Percentiles rank a stretch among this genome's conserved stretches.
phyloP scores from a whole-genome alignment of 2,888 invertebrate species.

The Ichneumon xanthorius region DNA sequence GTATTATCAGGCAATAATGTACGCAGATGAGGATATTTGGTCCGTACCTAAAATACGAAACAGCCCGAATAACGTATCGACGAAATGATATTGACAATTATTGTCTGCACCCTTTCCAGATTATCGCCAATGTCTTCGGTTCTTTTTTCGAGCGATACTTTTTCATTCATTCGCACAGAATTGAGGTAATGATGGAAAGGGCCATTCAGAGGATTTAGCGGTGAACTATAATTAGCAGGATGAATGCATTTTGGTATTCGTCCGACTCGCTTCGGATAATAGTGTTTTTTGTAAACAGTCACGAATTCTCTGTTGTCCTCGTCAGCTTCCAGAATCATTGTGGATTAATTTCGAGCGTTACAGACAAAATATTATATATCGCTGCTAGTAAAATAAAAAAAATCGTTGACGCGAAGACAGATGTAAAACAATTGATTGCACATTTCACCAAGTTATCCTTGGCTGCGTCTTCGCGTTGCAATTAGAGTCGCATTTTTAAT shows the following conservation, averaged over 20 bases:
- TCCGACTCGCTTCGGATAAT: slow-evolving; percentile 50
- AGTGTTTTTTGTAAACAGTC: slow-evolving; percentile 75
- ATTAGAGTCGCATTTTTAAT: slow-evolving; percentile 61
- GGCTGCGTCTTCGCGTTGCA: slow-evolving; percentile 34
- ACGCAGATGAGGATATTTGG: slow-evolving; percentile 69
- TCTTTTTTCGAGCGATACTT: slow-evolving; percentile 64
- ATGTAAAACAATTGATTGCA: background rate
- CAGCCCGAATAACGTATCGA: background rate
- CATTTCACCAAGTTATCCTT: background rate
- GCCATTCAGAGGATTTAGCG: slow-evolving; percentile 73
- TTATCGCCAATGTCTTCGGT: slow-evolving; percentile 71
- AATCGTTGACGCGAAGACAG: background rate
- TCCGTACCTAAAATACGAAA: slow-evolving; percentile 66
- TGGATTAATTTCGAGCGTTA: slow-evolving; percentile 4
- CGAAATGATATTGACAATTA: background rate
- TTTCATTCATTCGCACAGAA: slow-evolving; percentile 67
- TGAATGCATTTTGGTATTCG: slow-evolving; percentile 50
- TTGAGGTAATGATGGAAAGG: slow-evolving; percentile 72
- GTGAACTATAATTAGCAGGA: slow-evolving; percentile 57
- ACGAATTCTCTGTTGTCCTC: slow-evolving; percentile 79
- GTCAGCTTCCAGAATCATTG: slow-evolving; percentile 76
- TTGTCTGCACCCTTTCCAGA: slow-evolving; percentile 70
- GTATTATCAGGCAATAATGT: slow-evolving; percentile 64
- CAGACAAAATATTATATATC: background rate
- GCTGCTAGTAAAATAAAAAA: background rate